Percentiles rank a stretch among this genome's conserved stretches.
Conservation (phyloP, 2,888 invertebrate genomes). For the Phlogophora meticulosa region DNA sequence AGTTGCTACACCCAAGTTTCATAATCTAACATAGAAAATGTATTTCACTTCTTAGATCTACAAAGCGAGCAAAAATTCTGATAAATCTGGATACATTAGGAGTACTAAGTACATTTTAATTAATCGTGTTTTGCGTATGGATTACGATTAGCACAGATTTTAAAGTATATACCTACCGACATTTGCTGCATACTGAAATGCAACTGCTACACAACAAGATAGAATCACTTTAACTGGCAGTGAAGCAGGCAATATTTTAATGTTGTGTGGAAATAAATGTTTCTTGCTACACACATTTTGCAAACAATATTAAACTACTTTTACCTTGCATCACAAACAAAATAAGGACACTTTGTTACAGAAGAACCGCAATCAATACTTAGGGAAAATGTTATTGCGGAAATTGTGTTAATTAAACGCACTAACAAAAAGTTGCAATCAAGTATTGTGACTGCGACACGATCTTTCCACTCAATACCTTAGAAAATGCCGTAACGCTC, state of each 20-base stretch:
- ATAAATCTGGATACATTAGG: conserved; percentile 1
- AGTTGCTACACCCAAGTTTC: conserved; percentile 15
- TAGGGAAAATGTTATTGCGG: conserved; percentile 18
- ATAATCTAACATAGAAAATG: conserved; percentile 15
- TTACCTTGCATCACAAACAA: conserved; percentile 50
- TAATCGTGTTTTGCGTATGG: not conserved
- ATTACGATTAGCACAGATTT: conserved; percentile 17
- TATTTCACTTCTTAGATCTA: not conserved
- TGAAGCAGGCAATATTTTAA: conserved; percentile 33
- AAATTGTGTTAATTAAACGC: conserved; percentile 32
- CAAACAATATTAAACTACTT: conserved; percentile 50
- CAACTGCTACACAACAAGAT: conserved; percentile 11
- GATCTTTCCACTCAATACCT: conserved; percentile 44
- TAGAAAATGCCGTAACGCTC: conserved; percentile 62
- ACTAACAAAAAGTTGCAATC: conserved; percentile 18
- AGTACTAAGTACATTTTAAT: conserved; percentile 1
- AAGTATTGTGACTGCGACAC: conserved; percentile 33
- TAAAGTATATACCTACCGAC: conserved; percentile 11
- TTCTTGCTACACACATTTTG: conserved; percentile 52
- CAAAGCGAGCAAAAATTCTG: not conserved
- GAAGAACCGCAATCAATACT: conserved; percentile 33
- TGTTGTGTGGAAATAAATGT: conserved; percentile 44
- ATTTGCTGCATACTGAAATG: conserved; percentile 15
- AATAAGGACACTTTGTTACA: conserved; percentile 51
- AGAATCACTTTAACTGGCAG: conserved; percentile 16